Percentiles rank a stretch among this genome's conserved stretches.
phyloP scores from a whole-genome alignment of 1,140 invertebrate species.

The Pseudomyrmex gracilis region DNA sequence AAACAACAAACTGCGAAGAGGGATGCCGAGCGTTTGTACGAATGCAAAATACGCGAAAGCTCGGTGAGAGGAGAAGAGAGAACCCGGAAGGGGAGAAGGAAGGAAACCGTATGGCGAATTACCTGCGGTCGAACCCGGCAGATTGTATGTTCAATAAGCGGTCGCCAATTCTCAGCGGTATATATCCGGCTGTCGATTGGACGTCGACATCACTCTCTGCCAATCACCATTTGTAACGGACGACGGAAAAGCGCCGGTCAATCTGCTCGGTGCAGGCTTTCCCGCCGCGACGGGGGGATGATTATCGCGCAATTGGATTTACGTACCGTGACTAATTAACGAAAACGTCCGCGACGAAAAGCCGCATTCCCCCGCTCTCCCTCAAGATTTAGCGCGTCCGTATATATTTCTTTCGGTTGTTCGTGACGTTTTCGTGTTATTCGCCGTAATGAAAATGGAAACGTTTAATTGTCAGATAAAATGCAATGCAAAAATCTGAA shows the following conservation, averaged over 20 bases:
- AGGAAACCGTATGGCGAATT: constrained; percentile 32
- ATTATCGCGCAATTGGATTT: constrained; percentile 44
- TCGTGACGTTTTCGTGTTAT: not conserved
- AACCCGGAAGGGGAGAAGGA: not conserved
- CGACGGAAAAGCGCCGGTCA: constrained; percentile 50
- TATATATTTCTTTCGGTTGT: not conserved
- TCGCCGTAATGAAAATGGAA: not conserved
- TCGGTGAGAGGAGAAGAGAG: too few species aligned
- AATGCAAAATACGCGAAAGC: constrained; percentile 40
- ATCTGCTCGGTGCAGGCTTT: constrained; percentile 26
- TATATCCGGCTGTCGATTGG: constrained; percentile 58
- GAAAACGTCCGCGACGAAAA: not conserved
- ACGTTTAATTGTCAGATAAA: not conserved
- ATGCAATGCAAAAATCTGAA: not conserved
- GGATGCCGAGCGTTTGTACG: constrained; percentile 15
- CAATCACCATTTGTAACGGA: constrained; percentile 60
- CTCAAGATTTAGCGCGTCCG: not conserved
- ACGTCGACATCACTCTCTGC: constrained; percentile 61
- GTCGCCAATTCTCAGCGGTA: constrained; percentile 58
- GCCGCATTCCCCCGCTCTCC: not conserved
- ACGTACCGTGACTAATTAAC: constrained; percentile 31
- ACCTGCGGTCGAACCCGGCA: constrained; percentile 37
- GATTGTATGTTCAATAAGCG: constrained; percentile 58
- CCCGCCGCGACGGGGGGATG: not conserved
- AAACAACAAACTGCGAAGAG: constrained; percentile 51